Conservation (phyloP, 2,113 vertebrate genomes). For the human (Homo sapiens) region GRCh38 chr3:159280001-159280500, state of each 20-base stretch:
- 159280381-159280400: not conserved
- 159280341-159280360: not conserved
- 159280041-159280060: not conserved
- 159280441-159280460: not conserved
- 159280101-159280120: not conserved
- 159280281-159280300: not conserved
- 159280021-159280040: not conserved
- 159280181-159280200: not conserved
- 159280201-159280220: not conserved
- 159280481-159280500: not conserved
- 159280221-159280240: not conserved
- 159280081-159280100: not conserved
- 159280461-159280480: not conserved
- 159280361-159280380: not conserved
- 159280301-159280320: not conserved
- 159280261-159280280: not conserved
- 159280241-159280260: not conserved
- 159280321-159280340: not conserved
- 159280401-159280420: not conserved
- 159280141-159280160: not conserved
- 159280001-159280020: not conserved
- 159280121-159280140: not conserved
- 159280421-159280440: constrained; percentile 51
- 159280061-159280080: not conserved
- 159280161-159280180: not conserved